Evolutionary conservation across 1,140 invertebrate genomes (phyloP), one percentile per base, ranked within the genome.

Genomic region (Octopus sinensis): DNA sequence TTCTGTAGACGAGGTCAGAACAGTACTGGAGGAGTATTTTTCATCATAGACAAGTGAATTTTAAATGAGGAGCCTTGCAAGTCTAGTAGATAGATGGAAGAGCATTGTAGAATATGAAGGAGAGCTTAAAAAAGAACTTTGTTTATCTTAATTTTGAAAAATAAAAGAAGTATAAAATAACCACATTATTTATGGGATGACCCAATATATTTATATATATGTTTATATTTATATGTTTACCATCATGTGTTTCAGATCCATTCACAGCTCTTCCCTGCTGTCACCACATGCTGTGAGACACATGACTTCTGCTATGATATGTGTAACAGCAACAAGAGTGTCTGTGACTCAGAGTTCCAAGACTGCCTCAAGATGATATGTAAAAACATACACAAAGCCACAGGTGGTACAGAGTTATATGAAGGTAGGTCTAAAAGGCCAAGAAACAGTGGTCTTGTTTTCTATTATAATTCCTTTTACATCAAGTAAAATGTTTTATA

Each of bases 251-350:
- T 94, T 79, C 91, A 95, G 91, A 94, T 96, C 83, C 93, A 93
- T 76, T 93, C 93, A 53, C 93, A 95, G 82, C 94, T 94, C 86
- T 91, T 96, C 53, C 95, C 95, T 9, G 93, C 95, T 89, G 95
- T 96, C 94, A 95, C 94, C 9, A 93, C 93, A 83, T 97, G 96
- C 87, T 97, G 96, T 91, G 93, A 97, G 88, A 86, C 88, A 4
- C 96, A 97, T 89, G 96, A 97, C 85, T 93, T 95, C 82, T 97
- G 96, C 89, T 97, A 97, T 86, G 96, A 96, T 83, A 96, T 95
- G 4, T 97, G 96, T 88, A 95, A 95, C 84, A 93, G 91, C 54
- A 94, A 95, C 77, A 96, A 96, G 90, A 95, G 96, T 88, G 91
- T 94, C 1, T 97, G 96, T 91, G 96, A 97, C 90, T 89, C 95